These are phyloP conservation scores for Hylaeus volcanicus DNA, from an alignment of 1,140 invertebrate species.

Conservation along the genomic window DNA sequence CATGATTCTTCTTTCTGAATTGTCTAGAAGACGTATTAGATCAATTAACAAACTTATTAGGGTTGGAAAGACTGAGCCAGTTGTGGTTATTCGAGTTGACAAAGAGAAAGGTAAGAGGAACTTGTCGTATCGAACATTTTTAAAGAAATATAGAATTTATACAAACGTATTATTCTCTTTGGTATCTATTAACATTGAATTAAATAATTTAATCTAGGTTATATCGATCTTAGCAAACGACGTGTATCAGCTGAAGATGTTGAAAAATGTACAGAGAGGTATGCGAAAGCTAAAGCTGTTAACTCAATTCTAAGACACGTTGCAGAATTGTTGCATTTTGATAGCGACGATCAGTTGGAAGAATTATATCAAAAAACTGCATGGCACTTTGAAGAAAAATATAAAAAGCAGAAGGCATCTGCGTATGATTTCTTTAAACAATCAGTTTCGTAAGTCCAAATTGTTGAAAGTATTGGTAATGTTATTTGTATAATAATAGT, in stretches of 20 bases:
- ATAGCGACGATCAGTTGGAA: slow-evolving; percentile 95
- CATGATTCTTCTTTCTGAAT: slow-evolving; percentile 96
- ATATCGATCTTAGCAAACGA: slow-evolving; percentile 99
- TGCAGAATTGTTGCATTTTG: slow-evolving; percentile 95
- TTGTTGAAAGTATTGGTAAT: slow-evolving; percentile 7
- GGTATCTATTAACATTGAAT: neutral
- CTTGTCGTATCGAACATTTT: neutral
- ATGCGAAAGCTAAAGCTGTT: slow-evolving; percentile 98
- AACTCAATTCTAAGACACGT: slow-evolving; percentile 99
- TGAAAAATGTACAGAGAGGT: slow-evolving; percentile 98
- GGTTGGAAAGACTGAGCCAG: slow-evolving; percentile 98
- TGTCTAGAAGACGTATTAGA: slow-evolving; percentile 98
- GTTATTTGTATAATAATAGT: slow-evolving; percentile 41
- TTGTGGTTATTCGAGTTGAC: slow-evolving; percentile 99
- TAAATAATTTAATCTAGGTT: slow-evolving; percentile 84
- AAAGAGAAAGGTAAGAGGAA: slow-evolving; percentile 95
- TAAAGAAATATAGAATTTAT: too few relatives aligned
- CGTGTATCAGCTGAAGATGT: slow-evolving; percentile 99
- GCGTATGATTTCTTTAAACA: slow-evolving; percentile 99
- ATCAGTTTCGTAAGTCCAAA: slow-evolving; percentile 92
- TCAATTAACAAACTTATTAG: slow-evolving; percentile 99
- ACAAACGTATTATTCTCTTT: neutral
- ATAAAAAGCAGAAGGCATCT: slow-evolving; percentile 93
- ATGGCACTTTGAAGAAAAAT: slow-evolving; percentile 99
- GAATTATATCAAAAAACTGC: slow-evolving; percentile 98